These are phyloP conservation scores for Drosophila kikkawai DNA, from an alignment of 1,140 invertebrate species.

Conservation along the genomic window DNA sequence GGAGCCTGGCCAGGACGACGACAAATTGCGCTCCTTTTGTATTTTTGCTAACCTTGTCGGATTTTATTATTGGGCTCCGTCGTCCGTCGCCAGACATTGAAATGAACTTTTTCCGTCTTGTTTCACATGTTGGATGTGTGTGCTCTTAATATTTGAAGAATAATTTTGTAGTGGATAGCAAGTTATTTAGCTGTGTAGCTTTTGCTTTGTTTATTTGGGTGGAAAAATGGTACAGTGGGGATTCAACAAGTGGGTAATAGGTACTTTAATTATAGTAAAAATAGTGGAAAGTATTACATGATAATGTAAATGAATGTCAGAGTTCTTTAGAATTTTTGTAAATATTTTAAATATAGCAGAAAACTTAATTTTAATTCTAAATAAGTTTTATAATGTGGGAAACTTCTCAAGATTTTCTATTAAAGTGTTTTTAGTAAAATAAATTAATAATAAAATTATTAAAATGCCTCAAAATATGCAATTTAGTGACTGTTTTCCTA, in stretches of 20 bases:
- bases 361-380: not conserved
- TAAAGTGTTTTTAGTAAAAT: not conserved
- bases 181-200: conserved; percentile 46
- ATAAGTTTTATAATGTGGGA: not conserved
- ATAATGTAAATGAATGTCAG: not conserved
- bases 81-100: conserved; percentile 46
- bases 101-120: conserved; percentile 51
- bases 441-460: not conserved
- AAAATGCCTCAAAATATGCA: not conserved
- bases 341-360: rapidly evolving
- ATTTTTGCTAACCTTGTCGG: conserved; percentile 76
- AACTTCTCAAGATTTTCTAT: not conserved
- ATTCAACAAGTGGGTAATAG: not conserved
- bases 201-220: conserved; percentile 41
- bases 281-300: too few species aligned
- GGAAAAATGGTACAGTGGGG: conserved; percentile 8
- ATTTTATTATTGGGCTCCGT: conserved; percentile 60
- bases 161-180: conserved; percentile 57
- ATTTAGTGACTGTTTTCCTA: not conserved
- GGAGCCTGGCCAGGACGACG: conserved; percentile 34
- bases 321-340: not conserved
- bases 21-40: conserved; percentile 67
- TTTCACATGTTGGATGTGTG: conserved; percentile 39
- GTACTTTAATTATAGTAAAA: not conserved
- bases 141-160: conserved; percentile 72